Percentiles rank a stretch among this genome's conserved stretches.
Conservation (phyloP, 1,140 invertebrate genomes). For the Papilio polyxenes region DNA sequence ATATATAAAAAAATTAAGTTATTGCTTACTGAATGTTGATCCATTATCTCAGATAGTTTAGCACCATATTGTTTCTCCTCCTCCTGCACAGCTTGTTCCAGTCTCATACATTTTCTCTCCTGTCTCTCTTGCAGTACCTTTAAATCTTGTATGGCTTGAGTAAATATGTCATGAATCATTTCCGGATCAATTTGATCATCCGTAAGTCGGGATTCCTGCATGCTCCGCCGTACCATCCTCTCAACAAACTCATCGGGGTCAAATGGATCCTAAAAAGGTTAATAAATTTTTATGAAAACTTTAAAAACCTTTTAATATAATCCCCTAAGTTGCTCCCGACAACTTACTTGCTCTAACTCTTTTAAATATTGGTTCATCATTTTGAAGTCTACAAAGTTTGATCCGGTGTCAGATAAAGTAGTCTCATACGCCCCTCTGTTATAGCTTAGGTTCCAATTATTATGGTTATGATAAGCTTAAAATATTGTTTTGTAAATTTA, state of each 20-base stretch:
- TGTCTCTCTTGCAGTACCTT: slow-evolving; percentile 89
- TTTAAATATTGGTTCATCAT: slow-evolving; percentile 93
- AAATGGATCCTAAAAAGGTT: slow-evolving; percentile 91
- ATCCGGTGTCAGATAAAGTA: not conserved
- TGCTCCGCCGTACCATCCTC: slow-evolving; percentile 95
- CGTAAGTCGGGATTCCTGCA: slow-evolving; percentile 87
- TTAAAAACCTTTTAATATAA: slow-evolving; percentile 30
- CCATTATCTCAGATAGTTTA: slow-evolving; percentile 91
- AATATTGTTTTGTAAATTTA: not conserved
- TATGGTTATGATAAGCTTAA: not conserved
- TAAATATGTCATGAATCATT: slow-evolving; percentile 93
- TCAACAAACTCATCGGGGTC: slow-evolving; percentile 99
- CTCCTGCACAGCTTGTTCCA: slow-evolving; percentile 91
- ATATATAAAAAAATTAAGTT: slow-evolving; percentile 1
- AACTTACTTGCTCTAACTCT: slow-evolving; percentile 87
- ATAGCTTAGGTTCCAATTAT: not conserved
- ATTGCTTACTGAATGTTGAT: slow-evolving; percentile 89
- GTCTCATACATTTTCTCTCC: slow-evolving; percentile 92
- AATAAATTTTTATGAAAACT: slow-evolving; percentile 19
- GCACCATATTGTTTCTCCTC: slow-evolving; percentile 92
- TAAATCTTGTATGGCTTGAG: slow-evolving; percentile 91
- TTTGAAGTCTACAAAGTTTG: slow-evolving; percentile 66
- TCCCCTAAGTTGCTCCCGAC: slow-evolving; percentile 24
- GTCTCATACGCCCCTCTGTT: slow-evolving; percentile 19
- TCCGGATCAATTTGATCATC: slow-evolving; percentile 88